A percentile compares a stretch with the other conserved stretches of the same genome.
Conservation (phyloP, 2,888 invertebrate genomes). For the Cosmia trapezina region DNA sequence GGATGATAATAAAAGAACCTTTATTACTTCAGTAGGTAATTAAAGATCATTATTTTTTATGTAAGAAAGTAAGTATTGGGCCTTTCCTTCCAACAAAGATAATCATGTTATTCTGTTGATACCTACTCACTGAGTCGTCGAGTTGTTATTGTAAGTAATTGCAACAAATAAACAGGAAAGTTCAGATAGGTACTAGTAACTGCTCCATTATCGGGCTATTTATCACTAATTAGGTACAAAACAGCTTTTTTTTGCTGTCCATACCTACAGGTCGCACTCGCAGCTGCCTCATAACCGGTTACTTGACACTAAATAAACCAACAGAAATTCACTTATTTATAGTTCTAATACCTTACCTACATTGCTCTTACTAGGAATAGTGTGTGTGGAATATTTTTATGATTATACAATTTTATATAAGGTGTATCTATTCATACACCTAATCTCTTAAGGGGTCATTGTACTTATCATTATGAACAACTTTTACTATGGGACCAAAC, state of each 20-base stretch:
- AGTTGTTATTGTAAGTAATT: conserved; percentile 7
- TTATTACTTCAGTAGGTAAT: background rate
- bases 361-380: background rate
- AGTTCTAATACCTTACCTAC: background rate
- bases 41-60: conserved; percentile 4
- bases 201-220: background rate
- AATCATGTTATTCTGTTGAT: background rate
- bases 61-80: background rate
- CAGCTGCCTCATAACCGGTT: conserved; percentile 9
- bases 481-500: too few relatives aligned
- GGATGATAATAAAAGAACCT: background rate
- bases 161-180: background rate
- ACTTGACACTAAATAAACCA: background rate
- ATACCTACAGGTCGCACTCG: background rate
- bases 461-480: too few relatives aligned
- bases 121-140: background rate
- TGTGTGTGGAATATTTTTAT: too few relatives aligned
- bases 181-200: background rate
- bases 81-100: background rate
- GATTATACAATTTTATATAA: too few relatives aligned
- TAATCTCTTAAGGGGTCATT: too few relatives aligned
- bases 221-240: background rate
- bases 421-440: too few relatives aligned
- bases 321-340: background rate
- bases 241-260: conserved; percentile 3